Percentiles rank a stretch among this genome's conserved stretches.
Conservation (phyloP, 2,888 invertebrate genomes). For the Argyresthia goedartella region DNA sequence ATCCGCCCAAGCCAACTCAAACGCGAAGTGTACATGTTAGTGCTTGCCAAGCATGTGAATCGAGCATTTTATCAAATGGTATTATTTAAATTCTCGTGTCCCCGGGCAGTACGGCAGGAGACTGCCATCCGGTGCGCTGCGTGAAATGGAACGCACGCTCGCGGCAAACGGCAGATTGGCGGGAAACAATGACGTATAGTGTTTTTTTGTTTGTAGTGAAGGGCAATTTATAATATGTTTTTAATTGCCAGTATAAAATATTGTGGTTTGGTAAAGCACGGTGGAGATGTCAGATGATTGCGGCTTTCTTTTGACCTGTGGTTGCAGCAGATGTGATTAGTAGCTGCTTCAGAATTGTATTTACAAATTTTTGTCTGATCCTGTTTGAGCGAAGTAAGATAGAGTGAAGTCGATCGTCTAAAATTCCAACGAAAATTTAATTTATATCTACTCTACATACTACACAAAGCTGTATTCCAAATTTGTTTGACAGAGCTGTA, state of each 20-base stretch:
- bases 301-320: neutral
- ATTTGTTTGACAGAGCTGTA: no score
- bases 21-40: no score
- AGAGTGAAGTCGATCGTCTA: no score
- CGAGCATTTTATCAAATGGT: conserved; percentile 24
- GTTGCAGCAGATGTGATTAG: no score
- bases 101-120: conserved; percentile 16
- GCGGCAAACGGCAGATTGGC: conserved; percentile 14
- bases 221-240: conserved; percentile 6
- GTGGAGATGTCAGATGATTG: neutral
- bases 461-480: no score
- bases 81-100: conserved; percentile 35
- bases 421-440: no score
- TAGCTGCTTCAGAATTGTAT: no score
- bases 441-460: no score
- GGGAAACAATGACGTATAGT: conserved; percentile 13
- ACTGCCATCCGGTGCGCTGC: neutral
- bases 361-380: no score
- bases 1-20: no score
- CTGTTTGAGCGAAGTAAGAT: no score
- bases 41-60: no score
- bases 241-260: neutral
- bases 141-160: neutral
- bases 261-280: neutral
- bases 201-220: conserved; percentile 4